These are phyloP conservation scores for Amiota mariae DNA, from an alignment of 2,888 invertebrate species.

Conservation along the genomic window DNA sequence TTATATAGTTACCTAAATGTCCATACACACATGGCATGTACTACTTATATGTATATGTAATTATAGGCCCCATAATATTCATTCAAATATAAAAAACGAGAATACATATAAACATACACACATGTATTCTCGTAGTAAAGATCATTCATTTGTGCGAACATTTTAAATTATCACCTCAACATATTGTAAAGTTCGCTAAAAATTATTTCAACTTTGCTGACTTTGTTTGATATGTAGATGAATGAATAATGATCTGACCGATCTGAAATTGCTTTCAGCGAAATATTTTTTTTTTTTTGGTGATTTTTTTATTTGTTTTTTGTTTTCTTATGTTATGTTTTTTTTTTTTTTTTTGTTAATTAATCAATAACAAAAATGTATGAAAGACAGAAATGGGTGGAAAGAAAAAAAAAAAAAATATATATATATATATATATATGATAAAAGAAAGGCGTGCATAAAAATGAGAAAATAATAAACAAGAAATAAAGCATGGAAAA, in stretches of 20 bases:
- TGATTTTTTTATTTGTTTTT: no score
- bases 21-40: no score
- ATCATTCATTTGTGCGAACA: not conserved
- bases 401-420: no score
- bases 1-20: not conserved
- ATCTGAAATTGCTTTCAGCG: constrained; percentile 15
- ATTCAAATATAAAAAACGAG: constrained; percentile 8
- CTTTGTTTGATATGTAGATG: not conserved
- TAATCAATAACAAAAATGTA: constrained; percentile 18
- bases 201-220: constrained; percentile 14
- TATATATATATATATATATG: no score
- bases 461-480: not conserved
- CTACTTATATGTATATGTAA: no score
- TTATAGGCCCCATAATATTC: not conserved
- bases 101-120: not conserved
- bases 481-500: not conserved
- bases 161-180: constrained; percentile 13
- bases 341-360: constrained; percentile 19
- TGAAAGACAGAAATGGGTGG: not conserved
- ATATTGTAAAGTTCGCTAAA: constrained; percentile 2
- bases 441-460: constrained; percentile 12
- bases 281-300: not conserved
- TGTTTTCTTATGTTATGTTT: not conserved
- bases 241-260: no score
- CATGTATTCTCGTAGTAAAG: not conserved